These are phyloP conservation scores for Leucophenga maculata DNA, from an alignment of 2,888 invertebrate genomes.

Conservation along the genomic window DNA sequence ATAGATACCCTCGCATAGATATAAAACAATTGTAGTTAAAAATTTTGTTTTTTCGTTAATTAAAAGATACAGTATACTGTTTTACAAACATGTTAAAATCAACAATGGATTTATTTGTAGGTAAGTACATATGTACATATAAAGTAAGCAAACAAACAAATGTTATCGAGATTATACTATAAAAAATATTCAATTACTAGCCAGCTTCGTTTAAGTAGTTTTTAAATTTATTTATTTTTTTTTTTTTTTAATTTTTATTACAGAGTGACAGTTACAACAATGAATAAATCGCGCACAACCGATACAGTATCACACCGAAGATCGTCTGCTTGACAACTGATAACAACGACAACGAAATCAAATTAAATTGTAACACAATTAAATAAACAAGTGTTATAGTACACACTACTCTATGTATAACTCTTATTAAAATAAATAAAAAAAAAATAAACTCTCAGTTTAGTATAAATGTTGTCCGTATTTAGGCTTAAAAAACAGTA, in stretches of 20 bases:
- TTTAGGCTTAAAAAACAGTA: too few species aligned
- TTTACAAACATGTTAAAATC: neutral
- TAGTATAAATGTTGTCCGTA: too few species aligned
- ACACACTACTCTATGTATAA: too few species aligned
- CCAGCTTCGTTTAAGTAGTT: neutral
- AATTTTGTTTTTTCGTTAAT: neutral
- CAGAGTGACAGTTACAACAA: slow-evolving; percentile 65
- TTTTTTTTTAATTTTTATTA: slow-evolving; percentile 33
- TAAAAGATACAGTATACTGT: neutral
- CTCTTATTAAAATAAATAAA: neutral
- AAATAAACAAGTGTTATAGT: neutral
- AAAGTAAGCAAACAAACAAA: too few species aligned
- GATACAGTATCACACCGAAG: slow-evolving; percentile 68
- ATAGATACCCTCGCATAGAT: neutral
- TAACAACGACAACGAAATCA: neutral
- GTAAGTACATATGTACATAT: too few species aligned
- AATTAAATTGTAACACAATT: neutral
- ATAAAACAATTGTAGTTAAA: neutral
- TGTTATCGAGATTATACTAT: too few species aligned
- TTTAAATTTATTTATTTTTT: slow-evolving; percentile 36
- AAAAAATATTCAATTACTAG: too few species aligned
- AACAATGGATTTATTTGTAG: too few species aligned
- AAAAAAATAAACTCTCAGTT: neutral
- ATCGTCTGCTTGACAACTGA: slow-evolving; percentile 13
- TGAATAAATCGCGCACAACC: slow-evolving; percentile 70